A percentile compares a stretch with the other conserved stretches of the same genome.
Evolutionary conservation across 37 sponge, comb jelly and placozoan genomes (phyloP).

Genomic region (Agelas oroides): DNA sequence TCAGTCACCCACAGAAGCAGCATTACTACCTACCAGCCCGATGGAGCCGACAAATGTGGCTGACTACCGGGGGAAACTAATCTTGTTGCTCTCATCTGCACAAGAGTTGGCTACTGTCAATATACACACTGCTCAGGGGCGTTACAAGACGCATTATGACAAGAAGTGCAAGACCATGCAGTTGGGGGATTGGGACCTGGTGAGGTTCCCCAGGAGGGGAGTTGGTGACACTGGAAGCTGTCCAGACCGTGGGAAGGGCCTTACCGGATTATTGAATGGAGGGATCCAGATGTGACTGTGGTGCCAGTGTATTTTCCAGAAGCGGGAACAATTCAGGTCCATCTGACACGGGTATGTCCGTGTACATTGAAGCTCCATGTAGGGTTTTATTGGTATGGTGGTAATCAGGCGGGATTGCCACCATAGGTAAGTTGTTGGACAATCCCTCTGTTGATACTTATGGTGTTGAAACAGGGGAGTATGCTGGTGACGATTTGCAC

Average conservation of each 20-base stretch:
- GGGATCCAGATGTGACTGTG: conserved; percentile 20
- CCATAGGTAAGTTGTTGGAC: too few relatives aligned
- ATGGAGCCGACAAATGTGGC: background rate
- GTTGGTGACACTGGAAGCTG: conserved; percentile 21
- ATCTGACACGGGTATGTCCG: conserved; percentile 8
- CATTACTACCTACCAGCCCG: conserved; percentile 13
- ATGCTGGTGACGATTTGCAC: too few relatives aligned
- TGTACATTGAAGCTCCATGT: conserved; percentile 17
- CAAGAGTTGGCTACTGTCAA: conserved; percentile 10
- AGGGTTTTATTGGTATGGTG: conserved; percentile 51
- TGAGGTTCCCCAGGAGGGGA: conserved; percentile 31
- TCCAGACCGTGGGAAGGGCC: conserved; percentile 35
- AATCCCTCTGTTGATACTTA: too few relatives aligned
- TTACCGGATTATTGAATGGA: background rate
- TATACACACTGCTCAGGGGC: conserved; percentile 8
- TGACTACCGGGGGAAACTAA: conserved; percentile 31
- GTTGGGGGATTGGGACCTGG: conserved; percentile 39
- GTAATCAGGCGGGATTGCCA: too few relatives aligned
- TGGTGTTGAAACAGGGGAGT: too few relatives aligned
- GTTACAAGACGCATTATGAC: conserved; percentile 33
- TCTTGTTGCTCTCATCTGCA: conserved; percentile 20
- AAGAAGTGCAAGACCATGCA: background rate
- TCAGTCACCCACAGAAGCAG: conserved; percentile 29
- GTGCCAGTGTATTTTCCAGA: conserved; percentile 32
- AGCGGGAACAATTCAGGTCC: conserved; percentile 30